phyloP scores from a whole-genome alignment of 2,113 vertebrate genomes.

The Gymnogyps californianus region DNA sequence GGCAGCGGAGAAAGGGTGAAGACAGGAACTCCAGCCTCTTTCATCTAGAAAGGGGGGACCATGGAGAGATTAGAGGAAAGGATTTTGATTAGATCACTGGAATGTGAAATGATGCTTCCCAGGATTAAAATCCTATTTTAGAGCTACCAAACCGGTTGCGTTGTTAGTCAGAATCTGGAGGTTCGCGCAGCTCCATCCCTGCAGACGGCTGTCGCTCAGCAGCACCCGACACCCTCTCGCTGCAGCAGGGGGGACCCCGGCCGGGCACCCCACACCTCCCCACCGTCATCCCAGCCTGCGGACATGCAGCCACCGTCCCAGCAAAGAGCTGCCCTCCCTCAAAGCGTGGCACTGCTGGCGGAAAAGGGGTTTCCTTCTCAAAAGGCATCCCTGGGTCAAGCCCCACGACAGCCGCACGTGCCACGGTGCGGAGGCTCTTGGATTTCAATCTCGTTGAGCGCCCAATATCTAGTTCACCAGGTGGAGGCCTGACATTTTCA shows the following conservation, averaged over 20 bases:
- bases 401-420: accelerated
- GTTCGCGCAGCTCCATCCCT: neutral
- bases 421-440: accelerated
- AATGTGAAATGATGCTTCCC: constrained; percentile 65
- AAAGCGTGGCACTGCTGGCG: accelerated
- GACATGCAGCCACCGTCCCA: neutral
- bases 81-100: constrained; percentile 66
- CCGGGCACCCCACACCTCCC: neutral
- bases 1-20: constrained; percentile 55
- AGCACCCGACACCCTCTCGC: neutral
- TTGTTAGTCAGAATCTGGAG: constrained; percentile 2
- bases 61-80: constrained; percentile 62
- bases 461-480: neutral
- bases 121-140: constrained; percentile 65
- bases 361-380: neutral
- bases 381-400: neutral
- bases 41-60: constrained; percentile 64
- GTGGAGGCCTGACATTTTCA: neutral
- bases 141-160: constrained; percentile 56
- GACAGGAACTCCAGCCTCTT: constrained; percentile 60
- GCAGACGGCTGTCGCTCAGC: neutral
- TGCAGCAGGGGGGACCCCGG: neutral
- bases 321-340: neutral
- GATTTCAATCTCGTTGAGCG: accelerated
- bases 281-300: accelerated